A percentile compares a stretch with the other conserved stretches of the same genome.
These are phyloP conservation scores for Oryzaephilus surinamensis DNA, from an alignment of 1,140 invertebrate species.

Conservation along the genomic window DNA sequence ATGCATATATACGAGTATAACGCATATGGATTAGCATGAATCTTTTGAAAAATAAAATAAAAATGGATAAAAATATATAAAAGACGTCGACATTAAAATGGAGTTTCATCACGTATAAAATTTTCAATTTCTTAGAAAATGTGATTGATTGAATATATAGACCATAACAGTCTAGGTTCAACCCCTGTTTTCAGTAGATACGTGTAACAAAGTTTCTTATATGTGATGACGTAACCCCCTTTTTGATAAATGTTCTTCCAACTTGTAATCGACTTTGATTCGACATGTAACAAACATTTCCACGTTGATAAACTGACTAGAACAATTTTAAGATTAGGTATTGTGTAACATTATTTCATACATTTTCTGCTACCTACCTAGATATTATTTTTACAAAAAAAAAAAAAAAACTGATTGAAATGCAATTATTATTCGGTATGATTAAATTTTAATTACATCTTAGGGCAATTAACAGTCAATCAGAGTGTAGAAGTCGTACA, in stretches of 20 bases:
- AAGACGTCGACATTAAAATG: too few species aligned
- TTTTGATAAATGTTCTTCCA: slow-evolving; percentile 25
- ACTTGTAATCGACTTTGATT: slow-evolving; percentile 25
- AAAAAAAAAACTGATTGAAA: not conserved
- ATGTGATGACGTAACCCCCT: slow-evolving; percentile 22
- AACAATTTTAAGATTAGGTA: slow-evolving; percentile 7
- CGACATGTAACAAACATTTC: slow-evolving; percentile 19
- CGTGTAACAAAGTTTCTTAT: slow-evolving; percentile 15
- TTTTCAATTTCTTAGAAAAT: slow-evolving; percentile 24
- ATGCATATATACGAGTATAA: too few species aligned
- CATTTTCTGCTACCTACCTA: not conserved
- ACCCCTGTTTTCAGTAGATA: slow-evolving; percentile 19
- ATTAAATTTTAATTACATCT: slow-evolving; percentile 35
- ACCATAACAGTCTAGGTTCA: slow-evolving; percentile 13
- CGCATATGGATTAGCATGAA: too few species aligned
- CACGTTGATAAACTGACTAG: slow-evolving; percentile 9
- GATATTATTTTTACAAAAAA: not conserved
- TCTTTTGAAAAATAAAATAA: too few species aligned
- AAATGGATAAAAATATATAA: too few species aligned
- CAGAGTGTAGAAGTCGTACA: slow-evolving; percentile 24
- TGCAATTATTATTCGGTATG: slow-evolving; percentile 9
- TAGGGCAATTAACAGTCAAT: slow-evolving; percentile 33
- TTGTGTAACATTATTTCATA: not conserved
- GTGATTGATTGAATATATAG: slow-evolving; percentile 25
- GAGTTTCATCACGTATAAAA: slow-evolving; percentile 22